phyloP scores from a whole-genome alignment of 2,888 invertebrate species.

The Chaitophorus viminalis region DNA sequence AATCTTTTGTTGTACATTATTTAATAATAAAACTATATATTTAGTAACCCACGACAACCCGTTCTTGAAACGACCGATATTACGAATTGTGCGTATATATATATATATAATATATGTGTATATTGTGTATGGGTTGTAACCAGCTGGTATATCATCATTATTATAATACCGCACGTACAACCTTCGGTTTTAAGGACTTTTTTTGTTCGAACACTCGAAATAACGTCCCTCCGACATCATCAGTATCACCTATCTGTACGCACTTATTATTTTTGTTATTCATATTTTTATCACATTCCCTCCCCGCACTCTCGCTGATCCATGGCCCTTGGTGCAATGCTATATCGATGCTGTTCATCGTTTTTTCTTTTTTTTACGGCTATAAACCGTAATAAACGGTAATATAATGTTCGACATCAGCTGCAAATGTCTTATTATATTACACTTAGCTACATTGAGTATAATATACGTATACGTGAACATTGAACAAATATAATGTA shows the following conservation, averaged over 20 bases:
- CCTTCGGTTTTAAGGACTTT: not conserved
- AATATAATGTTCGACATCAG: not conserved
- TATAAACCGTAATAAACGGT: not conserved
- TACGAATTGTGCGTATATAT: too few relatives aligned
- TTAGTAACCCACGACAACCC: not conserved
- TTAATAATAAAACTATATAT: not conserved
- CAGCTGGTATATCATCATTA: not conserved
- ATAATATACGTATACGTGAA: too few relatives aligned
- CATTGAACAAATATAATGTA: not conserved
- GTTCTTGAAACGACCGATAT: not conserved
- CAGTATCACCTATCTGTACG: too few relatives aligned
- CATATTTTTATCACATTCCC: not conserved
- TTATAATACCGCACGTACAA: not conserved
- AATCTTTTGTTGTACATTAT: too few relatives aligned
- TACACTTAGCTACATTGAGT: not conserved
- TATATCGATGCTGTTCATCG: not conserved
- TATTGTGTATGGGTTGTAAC: not conserved
- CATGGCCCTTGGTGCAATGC: not conserved
- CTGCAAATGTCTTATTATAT: not conserved
- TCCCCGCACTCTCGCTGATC: not conserved
- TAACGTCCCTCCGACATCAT: not conserved
- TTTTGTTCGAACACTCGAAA: not conserved
- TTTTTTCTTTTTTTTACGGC: not conserved
- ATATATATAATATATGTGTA: too few relatives aligned
- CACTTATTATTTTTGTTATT: not conserved